A percentile compares a stretch with the other conserved stretches of the same genome.
Evolutionary conservation across 1,140 invertebrate species (phyloP).

Genomic region (Leptinotarsa lineolata): DNA sequence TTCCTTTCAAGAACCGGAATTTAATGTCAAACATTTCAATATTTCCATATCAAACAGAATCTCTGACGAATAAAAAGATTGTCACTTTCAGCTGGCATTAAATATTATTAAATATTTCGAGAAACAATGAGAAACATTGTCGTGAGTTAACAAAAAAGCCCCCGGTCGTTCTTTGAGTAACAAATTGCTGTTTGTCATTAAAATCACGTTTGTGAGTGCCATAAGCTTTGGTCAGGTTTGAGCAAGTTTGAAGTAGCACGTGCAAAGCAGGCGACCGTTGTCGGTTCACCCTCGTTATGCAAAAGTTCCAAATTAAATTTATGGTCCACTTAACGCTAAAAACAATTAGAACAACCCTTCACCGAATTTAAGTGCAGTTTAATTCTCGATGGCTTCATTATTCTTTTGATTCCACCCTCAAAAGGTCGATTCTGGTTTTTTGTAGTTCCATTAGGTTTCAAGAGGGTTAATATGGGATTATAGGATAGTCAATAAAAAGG

Average conservation of each 20-base stretch:
- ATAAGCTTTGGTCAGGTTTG: constrained; percentile 37
- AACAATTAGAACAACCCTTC: constrained; percentile 38
- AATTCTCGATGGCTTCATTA: constrained; percentile 20
- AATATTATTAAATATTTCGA: constrained; percentile 14
- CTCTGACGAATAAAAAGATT: too few relatives aligned
- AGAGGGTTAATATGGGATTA: constrained; percentile 1
- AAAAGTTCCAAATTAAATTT: constrained; percentile 44
- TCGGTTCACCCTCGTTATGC: constrained; percentile 41
- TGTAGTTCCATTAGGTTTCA: not conserved
- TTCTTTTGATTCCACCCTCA: constrained; percentile 12
- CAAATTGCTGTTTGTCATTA: constrained; percentile 39
- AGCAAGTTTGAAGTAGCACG: constrained; percentile 34
- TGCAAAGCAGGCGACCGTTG: constrained; percentile 28
- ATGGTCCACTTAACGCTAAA: constrained; percentile 34
- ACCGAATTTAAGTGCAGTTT: constrained; percentile 28
- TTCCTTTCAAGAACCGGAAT: too few relatives aligned
- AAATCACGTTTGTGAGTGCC: constrained; percentile 41
- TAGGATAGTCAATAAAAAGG: not conserved
- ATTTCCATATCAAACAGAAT: too few relatives aligned
- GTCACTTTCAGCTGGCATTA: not conserved
- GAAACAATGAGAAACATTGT: constrained; percentile 23
- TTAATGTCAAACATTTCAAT: too few relatives aligned
- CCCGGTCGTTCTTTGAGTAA: constrained; percentile 22
- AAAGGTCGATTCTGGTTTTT: constrained; percentile 8
- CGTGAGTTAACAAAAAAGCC: constrained; percentile 5